Evolutionary conservation across 2,113 vertebrate species (phyloP).

Genomic region (Prunella fulvescens): DNA sequence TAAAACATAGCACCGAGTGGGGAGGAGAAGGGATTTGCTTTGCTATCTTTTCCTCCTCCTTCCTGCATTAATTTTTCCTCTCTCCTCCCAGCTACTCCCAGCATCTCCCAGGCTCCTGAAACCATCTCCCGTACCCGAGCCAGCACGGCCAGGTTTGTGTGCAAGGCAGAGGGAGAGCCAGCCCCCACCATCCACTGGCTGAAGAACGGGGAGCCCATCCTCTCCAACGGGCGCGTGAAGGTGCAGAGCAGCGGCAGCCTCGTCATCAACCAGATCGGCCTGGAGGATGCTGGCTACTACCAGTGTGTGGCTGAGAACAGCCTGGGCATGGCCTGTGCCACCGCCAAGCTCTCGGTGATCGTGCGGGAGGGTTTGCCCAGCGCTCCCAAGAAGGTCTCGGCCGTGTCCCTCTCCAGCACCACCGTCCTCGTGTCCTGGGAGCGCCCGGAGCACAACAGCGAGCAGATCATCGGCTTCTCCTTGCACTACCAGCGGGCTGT

Average conservation of each 20-base stretch:
- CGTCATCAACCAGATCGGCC: slow-evolving; percentile 93
- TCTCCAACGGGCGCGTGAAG: slow-evolving; percentile 86
- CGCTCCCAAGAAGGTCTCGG: slow-evolving; percentile 83
- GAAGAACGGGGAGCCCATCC: slow-evolving; percentile 84
- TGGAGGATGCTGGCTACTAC: slow-evolving; percentile 93
- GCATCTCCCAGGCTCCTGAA: slow-evolving; percentile 91
- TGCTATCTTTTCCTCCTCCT: slow-evolving; percentile 30
- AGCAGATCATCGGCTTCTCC: slow-evolving; percentile 96
- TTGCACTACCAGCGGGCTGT: slow-evolving; percentile 89
- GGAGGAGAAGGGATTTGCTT: slow-evolving; percentile 57
- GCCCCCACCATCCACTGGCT: slow-evolving; percentile 84
- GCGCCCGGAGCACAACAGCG: slow-evolving; percentile 87
- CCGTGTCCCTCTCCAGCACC: slow-evolving; percentile 86
- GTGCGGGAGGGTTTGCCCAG: slow-evolving; percentile 94
- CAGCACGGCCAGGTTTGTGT: slow-evolving; percentile 92
- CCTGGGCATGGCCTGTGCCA: slow-evolving; percentile 89
- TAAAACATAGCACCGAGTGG: background rate
- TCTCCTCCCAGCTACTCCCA: slow-evolving; percentile 80
- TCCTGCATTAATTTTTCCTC: background rate
- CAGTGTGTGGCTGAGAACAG: slow-evolving; percentile 94
- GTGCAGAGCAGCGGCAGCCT: slow-evolving; percentile 86
- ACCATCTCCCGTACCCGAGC: slow-evolving; percentile 89
- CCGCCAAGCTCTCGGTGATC: slow-evolving; percentile 87
- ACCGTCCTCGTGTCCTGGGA: slow-evolving; percentile 89
- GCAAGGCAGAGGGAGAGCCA: slow-evolving; percentile 91